A percentile compares a stretch with the other conserved stretches of the same genome.
phyloP scores from a whole-genome alignment of 2,113 vertebrate species.

The Brienomyrus longianalis region DNA sequence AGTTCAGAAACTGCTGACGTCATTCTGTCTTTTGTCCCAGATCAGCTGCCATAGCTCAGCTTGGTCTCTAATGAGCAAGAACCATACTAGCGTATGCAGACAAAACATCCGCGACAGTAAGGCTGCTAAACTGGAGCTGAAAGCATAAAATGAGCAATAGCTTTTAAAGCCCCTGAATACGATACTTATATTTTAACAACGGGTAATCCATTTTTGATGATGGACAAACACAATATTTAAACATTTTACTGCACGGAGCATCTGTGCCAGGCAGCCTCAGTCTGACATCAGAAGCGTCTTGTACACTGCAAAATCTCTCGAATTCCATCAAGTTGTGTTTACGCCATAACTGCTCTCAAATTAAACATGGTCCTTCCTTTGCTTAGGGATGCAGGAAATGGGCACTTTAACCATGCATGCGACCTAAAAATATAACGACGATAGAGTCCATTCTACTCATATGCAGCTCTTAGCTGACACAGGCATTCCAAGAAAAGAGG shows the following conservation, averaged over 20 bases:
- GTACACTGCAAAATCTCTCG: neutral
- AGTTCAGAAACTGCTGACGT: neutral
- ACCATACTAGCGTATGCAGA: conserved; percentile 67
- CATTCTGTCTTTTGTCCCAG: conserved; percentile 43
- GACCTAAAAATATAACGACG: neutral
- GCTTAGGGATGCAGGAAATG: neutral
- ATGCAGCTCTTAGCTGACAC: too few species aligned
- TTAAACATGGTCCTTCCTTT: neutral
- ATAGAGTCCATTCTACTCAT: too few species aligned
- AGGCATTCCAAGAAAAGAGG: too few species aligned
- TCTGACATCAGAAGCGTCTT: neutral
- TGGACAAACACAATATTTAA: neutral
- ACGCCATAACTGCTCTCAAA: neutral
- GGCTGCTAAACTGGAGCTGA: conserved; percentile 25
- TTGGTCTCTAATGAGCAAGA: conserved; percentile 72
- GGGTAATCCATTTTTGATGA: neutral
- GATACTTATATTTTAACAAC: neutral
- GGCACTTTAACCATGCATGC: neutral
- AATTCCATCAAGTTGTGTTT: neutral
- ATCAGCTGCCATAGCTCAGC: conserved; percentile 41
- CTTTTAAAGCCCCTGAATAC: neutral
- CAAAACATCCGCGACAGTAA: conserved; percentile 73
- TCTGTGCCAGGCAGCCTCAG: neutral
- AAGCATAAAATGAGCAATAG: neutral
- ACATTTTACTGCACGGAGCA: neutral